Evolutionary conservation across 1,140 invertebrate species (phyloP).

Genomic region (Diabrotica virgifera): DNA sequence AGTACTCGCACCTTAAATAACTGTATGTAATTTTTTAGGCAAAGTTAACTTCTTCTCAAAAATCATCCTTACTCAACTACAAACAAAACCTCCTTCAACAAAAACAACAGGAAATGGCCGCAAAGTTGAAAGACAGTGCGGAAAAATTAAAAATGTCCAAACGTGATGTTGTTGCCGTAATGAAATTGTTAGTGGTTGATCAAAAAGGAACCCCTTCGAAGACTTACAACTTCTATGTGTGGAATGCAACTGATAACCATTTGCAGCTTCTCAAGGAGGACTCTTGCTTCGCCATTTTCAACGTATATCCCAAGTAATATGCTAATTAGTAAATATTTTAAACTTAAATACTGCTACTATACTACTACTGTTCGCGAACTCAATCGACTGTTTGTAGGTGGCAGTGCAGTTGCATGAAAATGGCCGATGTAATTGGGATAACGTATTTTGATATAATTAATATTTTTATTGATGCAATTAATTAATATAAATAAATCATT

Average conservation of each 20-base stretch:
- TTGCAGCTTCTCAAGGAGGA: constrained; percentile 57
- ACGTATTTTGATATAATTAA: no score
- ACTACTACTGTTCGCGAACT: no score
- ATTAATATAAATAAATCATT: no score
- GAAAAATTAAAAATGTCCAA: constrained; percentile 38
- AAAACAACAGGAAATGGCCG: constrained; percentile 45
- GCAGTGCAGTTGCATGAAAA: no score
- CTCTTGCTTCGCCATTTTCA: constrained; percentile 50
- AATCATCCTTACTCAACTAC: constrained; percentile 43
- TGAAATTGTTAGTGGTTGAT: constrained; percentile 53
- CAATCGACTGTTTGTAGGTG: no score
- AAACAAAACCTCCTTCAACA: constrained; percentile 39
- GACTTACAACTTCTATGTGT: constrained; percentile 56
- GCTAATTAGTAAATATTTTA: no score
- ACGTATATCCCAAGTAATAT: constrained; percentile 48
- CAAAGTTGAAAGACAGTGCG: constrained; percentile 43
- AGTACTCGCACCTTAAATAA: no score
- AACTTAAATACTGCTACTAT: no score
- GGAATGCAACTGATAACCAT: constrained; percentile 58
- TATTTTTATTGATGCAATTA: no score
- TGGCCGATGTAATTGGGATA: no score
- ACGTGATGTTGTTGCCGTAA: constrained; percentile 52
- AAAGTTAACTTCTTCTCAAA: constrained; percentile 47
- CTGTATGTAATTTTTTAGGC: constrained; percentile 37
- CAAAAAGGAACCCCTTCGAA: constrained; percentile 36